Conservation (phyloP, 2,888 invertebrate genomes). For the Steinernema hermaphroditum region DNA sequence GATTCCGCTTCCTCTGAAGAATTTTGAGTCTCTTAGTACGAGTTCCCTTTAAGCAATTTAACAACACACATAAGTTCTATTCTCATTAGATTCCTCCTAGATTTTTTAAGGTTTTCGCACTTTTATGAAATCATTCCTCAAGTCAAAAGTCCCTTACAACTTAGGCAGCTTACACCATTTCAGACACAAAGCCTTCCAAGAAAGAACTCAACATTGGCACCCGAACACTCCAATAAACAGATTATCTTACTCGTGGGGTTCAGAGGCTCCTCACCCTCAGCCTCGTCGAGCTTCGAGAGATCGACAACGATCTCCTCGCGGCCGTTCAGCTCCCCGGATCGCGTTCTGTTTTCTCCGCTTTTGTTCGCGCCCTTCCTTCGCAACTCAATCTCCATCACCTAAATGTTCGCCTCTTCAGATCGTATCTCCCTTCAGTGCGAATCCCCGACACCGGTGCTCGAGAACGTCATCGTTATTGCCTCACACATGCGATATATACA, state of each 20-base stretch:
- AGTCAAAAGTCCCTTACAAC: too few species aligned
- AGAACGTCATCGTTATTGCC: constrained; percentile 12
- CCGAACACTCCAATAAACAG: too few species aligned
- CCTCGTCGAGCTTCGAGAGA: constrained; percentile 22
- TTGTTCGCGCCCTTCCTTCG: background rate
- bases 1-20: background rate
- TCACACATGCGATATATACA: constrained; percentile 5
- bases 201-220: too few species aligned
- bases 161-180: too few species aligned
- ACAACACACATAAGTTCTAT: too few species aligned
- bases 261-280: background rate
- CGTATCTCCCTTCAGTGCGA: background rate
- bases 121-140: too few species aligned
- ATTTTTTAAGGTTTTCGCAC: too few species aligned
- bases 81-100: too few species aligned
- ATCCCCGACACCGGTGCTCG: constrained; percentile 19
- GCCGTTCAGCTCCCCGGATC: background rate
- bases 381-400: constrained; percentile 22
- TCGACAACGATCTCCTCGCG: constrained; percentile 20
- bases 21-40: background rate
- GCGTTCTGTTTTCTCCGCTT: background rate
- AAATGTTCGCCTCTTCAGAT: background rate
- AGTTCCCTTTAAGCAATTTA: too few species aligned
- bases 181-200: too few species aligned
- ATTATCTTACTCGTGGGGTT: too few species aligned